phyloP scores from a whole-genome alignment of 1,140 invertebrate genomes.

The Drosophila sucinea region DNA sequence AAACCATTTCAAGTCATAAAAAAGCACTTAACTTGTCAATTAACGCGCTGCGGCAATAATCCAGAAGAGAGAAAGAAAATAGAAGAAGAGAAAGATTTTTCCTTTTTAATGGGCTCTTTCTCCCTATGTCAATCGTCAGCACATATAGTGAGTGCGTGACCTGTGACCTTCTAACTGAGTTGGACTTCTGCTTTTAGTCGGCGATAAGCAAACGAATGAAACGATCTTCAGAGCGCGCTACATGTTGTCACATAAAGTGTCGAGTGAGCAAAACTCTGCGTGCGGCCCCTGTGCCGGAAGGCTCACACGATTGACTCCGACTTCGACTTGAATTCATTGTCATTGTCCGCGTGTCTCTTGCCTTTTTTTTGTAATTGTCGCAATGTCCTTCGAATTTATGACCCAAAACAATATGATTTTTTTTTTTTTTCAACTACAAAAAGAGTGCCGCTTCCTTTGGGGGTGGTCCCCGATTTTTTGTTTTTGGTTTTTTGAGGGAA shows the following conservation, averaged over 20 bases:
- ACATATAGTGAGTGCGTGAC: conserved; percentile 58
- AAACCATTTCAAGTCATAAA: conserved; percentile 77
- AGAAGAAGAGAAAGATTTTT: conserved; percentile 43
- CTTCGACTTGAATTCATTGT: conserved; percentile 35
- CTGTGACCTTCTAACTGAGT: conserved; percentile 43
- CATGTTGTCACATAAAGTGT: conserved; percentile 81
- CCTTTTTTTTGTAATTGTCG: conserved; percentile 55
- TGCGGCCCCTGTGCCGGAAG: conserved; percentile 52
- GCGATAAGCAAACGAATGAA: conserved; percentile 48
- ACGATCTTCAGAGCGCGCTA: conserved; percentile 41
- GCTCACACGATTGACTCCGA: conserved; percentile 26
- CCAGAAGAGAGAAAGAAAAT: conserved; percentile 27
- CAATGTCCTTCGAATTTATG: conserved; percentile 75
- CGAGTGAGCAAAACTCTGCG: conserved; percentile 61
- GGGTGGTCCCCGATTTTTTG: conserved; percentile 56
- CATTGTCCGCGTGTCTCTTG: conserved; percentile 49
- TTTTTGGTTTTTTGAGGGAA: conserved; percentile 1
- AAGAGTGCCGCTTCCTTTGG: conserved; percentile 49
- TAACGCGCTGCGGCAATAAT: conserved; percentile 49
- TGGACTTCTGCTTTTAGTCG: conserved; percentile 31
- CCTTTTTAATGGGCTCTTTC: conserved; percentile 52
- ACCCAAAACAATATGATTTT: conserved; percentile 49
- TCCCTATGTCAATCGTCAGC: conserved; percentile 66
- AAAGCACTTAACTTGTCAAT: conserved; percentile 82
- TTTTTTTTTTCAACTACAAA: conserved; percentile 12